Evolutionary conservation across 2,113 vertebrate species (phyloP).

Genomic region (Eublepharis macularius): DNA sequence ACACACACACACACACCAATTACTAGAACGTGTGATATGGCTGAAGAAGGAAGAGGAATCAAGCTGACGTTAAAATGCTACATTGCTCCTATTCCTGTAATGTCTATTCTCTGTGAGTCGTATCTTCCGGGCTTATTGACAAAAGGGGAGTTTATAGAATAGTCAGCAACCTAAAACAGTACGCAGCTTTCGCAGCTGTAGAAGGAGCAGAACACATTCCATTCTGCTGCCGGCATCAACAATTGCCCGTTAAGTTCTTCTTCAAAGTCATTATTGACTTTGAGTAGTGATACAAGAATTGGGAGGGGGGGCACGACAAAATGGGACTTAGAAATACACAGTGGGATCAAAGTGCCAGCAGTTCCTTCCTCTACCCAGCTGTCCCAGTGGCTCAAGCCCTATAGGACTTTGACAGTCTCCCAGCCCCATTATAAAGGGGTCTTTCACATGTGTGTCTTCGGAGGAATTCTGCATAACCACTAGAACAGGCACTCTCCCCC

Average conservation of each 20-base stretch:
- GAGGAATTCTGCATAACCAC: background rate
- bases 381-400: too few species aligned
- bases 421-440: too few species aligned
- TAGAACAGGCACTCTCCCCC: too few species aligned
- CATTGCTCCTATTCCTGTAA: background rate
- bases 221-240: background rate
- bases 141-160: background rate
- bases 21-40: background rate
- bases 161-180: background rate
- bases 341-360: too few species aligned
- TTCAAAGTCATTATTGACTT: background rate
- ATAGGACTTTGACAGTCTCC: too few species aligned
- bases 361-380: too few species aligned
- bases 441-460: background rate
- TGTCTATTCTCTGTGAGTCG: background rate
- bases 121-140: background rate
- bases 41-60: background rate
- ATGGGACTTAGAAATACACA: background rate
- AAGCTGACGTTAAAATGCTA: rapidly evolving
- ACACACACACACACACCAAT: background rate
- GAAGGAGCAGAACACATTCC: background rate
- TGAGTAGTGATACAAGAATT: background rate
- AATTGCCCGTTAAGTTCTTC: background rate
- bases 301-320: background rate
- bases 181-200: too few species aligned